Evolutionary conservation across 2,797 vertebrate genomes (phyloP), one percentile per base, ranked within the genome.

Genomic region (Betta splendens): DNA sequence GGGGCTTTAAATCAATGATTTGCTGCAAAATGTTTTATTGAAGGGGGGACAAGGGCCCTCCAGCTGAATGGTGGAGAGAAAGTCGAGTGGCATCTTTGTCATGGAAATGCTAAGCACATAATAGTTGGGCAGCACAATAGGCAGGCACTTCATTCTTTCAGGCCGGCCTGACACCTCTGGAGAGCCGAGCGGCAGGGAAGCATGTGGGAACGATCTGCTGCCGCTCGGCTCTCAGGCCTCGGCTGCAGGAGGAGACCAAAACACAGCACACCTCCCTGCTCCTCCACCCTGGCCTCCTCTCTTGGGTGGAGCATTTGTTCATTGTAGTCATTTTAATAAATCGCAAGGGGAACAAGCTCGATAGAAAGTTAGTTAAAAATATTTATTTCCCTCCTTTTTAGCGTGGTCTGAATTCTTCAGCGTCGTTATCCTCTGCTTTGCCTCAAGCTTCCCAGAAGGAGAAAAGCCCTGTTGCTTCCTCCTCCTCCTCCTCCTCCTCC

Each of bases 31-130:
- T 96, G 94, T 96, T 97, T 96, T 97, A 95, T 97, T 95, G 89
- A 89, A 92, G 89, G 89, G 89, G 89, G 91, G 91, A 93, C 92
- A 93, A 96, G 95, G 90, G 94, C 94, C 91, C 95, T 98, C 87
- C 67, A 94, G 90, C 90, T 94, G 92, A 94, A 95, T 96, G 94
- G 96, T 95, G 92, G 93, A 92, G 91, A 92, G 96, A 95, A 98
- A 98, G 96, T 98, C 95, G 96, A 98, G 97, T 98, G 96, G 95
- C 95, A 95, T 95, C 95, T 98, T 98, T 98, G 95, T 98, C 87
- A 98, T 98, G 97, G 93, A 96, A 97, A 98, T 98, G 93, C 94
- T 95, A 97, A 98, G 94, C 96, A 97, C 95, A 98, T 95, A 98
- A 98, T 96, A 94, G 96, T 96, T 91, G 89, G 90, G 91, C 85